These are phyloP conservation scores for cattle (Bos taurus) DNA, from an alignment of 2,113 vertebrate species.

Conservation along the genomic window DNA sequence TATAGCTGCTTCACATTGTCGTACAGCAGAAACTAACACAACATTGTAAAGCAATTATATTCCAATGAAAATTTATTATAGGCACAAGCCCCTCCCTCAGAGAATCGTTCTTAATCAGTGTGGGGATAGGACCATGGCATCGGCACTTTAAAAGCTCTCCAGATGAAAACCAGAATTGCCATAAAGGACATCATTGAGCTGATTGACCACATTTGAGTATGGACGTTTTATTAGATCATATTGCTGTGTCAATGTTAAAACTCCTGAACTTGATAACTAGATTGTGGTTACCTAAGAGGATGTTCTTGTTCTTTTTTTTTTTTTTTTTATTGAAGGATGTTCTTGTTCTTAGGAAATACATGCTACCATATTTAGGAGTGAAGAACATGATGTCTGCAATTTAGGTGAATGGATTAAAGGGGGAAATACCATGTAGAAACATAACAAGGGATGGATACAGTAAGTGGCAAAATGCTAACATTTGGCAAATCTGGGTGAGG, in stretches of 20 bases:
- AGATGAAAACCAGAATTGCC: background rate
- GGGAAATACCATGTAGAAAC: too few relatives aligned
- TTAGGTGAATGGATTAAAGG: too few relatives aligned
- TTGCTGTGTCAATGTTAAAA: background rate
- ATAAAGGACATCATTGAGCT: background rate
- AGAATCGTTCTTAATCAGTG: background rate
- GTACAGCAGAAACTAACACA: background rate
- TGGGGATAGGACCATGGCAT: background rate
- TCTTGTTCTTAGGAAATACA: too few relatives aligned
- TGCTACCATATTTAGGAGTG: too few relatives aligned
- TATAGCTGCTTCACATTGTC: background rate
- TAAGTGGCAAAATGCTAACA: constrained; percentile 29
- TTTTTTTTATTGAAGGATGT: too few relatives aligned
- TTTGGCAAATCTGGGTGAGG: constrained; percentile 4
- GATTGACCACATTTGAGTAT: background rate
- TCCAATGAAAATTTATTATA: background rate
- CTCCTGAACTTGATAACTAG: background rate
- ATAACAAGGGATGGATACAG: background rate
- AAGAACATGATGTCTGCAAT: too few relatives aligned
- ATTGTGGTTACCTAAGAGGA: background rate
- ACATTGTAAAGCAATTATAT: background rate
- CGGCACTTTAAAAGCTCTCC: background rate
- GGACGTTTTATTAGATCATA: background rate
- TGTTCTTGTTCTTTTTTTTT: background rate
- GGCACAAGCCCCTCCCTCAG: background rate